These are phyloP conservation scores for Phallusia fumigata DNA, from an alignment of 23 tunicate species.

Conservation along the genomic window DNA sequence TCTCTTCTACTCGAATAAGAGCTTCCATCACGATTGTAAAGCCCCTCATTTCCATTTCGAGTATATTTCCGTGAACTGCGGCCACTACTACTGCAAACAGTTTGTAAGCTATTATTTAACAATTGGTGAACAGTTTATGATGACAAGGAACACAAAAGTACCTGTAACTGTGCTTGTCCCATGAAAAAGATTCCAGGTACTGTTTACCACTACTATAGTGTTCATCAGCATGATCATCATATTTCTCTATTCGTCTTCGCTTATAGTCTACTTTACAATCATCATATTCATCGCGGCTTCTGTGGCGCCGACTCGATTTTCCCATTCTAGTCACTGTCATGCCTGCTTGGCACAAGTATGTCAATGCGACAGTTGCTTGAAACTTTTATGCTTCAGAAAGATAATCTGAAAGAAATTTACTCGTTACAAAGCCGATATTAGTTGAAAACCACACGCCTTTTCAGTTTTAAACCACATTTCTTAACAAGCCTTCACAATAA, in stretches of 20 bases:
- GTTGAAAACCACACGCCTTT: too few species aligned
- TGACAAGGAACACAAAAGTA: neutral
- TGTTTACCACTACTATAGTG: conserved; percentile 23
- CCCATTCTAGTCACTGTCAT: conserved; percentile 90
- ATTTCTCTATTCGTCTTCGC: conserved; percentile 54
- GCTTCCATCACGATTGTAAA: conserved; percentile 29
- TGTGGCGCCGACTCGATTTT: conserved; percentile 44
- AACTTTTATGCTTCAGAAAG: too few species aligned
- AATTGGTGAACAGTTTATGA: neutral
- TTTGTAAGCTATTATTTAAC: neutral
- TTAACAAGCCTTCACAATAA: too few species aligned
- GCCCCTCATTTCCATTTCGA: conserved; percentile 22
- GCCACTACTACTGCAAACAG: conserved; percentile 20
- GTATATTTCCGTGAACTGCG: conserved; percentile 4
- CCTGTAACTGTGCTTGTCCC: conserved; percentile 70
- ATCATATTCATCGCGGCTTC: conserved; percentile 75
- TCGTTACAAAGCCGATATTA: too few species aligned
- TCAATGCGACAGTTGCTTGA: neutral
- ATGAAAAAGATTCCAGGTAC: conserved; percentile 36
- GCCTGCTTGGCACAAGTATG: conserved; percentile 22
- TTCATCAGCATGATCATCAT: conserved; percentile 33
- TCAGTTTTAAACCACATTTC: too few species aligned
- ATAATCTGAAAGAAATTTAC: too few species aligned
- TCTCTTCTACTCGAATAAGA: conserved; percentile 21
- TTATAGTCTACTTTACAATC: conserved; percentile 31